Base-by-base conservation (phyloP, 92 coral and sea anemone species). In the Siderastrea radians region DNA sequence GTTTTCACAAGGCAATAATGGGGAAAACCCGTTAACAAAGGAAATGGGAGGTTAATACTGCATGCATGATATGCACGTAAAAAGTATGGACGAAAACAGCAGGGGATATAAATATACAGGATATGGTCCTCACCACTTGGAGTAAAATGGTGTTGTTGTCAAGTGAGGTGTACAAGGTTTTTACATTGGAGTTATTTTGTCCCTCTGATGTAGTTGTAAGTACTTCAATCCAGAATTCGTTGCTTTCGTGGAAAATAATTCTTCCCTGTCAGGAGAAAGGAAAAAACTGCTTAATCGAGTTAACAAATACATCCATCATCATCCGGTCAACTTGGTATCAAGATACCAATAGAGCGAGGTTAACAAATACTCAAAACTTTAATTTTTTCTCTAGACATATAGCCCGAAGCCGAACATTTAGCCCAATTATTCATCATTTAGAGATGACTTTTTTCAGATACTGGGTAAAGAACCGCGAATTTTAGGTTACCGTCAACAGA, bases 101-200 rank as follows among this genome's bases (percentile, higher is more conserved):
- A 1, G 2, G 7, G 13, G 45, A 43, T 59, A 19, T 5, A 5
- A 6, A 10, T 49, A 47, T 14, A 11, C 12, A 78, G 4, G 13
- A 4, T 8, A 7, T 12, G 13, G 19, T 12, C 60, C 95, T 83
- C 79, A 94, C 98, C 89, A 94, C 95, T 87, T 94, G 90, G 16
- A 94, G 87, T 7, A 94, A 44, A 8, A 90, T 79, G 4, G 98
- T 83, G 4, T 78, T 45, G 90, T 94, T 94, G 16, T 84, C 58
- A 14, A 79, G 66, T 77, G 89, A 45, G 7, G 61, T 84, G 94
- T 92, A 94, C 48, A 51, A 50, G 7, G 95, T 84, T 72, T 87
- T 92, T 60, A 92, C 77, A 13, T 68, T 70, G 15, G 96, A 90
- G 10, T 85, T 72, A 60, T 92, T 90, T 11, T 76, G 43, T 74